Base-by-base conservation (phyloP, 2,113 vertebrate species). In the Planiliza haematocheilus region DNA sequence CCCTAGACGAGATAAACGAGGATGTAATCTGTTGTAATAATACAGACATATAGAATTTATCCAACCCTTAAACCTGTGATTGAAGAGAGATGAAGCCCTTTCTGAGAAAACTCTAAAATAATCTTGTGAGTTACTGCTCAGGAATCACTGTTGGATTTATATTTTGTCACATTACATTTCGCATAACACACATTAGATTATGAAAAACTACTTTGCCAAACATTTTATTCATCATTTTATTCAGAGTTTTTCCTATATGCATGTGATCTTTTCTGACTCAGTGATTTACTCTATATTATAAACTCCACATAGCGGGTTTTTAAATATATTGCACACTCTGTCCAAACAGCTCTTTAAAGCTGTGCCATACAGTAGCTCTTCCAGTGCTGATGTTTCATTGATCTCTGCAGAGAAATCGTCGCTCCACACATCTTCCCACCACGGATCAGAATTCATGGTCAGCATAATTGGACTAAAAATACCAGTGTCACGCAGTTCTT, bases 11-110 rank as follows among this genome's bases (percentile, higher is more conserved):
- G 62, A 70, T 76, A 57, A 61, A 74, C 43, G 53, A 50, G 59
- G 46, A 68, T 70, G 42, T 61, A 81, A 82, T 76, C 57, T 30
- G 1, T 49, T 67, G 49, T 21, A 43, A 68, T 61, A 60, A 65
- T 57, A 16, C 17, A 37, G 17, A 65, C 2, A 61, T 46, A 39
- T 30, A 56, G 59, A 66, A 78, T 52, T 74, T 79, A 77, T 37
- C 30, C 60, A 50, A 20, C 37, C 66, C 21, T 69, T 70, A 82
- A 75, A 10, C 20, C 36, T 63, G 57, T 63, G 74, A 56, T 51
- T 53, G 7, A 60, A 17, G 20, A 64, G n/a, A 52, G 11, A 78
- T 8, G 55, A 17, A 21, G 61, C 62, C 18, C 9, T 63, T 39
- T 49, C 18, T 75, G 34, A 34, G 18, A 50, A 30, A 51, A 74